These are phyloP conservation scores for Craterocephalus amniculus DNA, from an alignment of 2,797 vertebrate genomes.

Conservation along the genomic window DNA sequence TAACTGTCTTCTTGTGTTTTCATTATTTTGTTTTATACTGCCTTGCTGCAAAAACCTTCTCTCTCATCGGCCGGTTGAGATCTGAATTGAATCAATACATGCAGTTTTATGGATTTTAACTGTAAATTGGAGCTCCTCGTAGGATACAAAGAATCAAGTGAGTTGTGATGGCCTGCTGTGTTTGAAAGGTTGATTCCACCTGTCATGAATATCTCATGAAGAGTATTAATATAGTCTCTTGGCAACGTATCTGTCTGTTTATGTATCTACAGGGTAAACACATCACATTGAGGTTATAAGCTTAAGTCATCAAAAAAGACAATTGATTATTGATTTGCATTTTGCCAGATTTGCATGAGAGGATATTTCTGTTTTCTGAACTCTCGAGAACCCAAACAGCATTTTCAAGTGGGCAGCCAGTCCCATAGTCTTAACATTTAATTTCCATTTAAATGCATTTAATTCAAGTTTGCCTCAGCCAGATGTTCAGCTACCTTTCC, in stretches of 20 bases:
- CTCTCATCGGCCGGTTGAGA: not conserved
- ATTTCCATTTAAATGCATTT: not conserved
- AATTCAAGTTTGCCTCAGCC: not conserved
- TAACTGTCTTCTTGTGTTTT: not conserved
- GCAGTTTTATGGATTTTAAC: conserved; percentile 26
- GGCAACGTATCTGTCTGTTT: conserved; percentile 19
- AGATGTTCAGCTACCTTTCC: conserved; percentile 9
- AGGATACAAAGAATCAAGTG: conserved; percentile 36
- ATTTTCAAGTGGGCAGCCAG: not conserved
- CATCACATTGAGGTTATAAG: not conserved
- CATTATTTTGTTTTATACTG: not conserved
- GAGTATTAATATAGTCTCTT: conserved; percentile 49
- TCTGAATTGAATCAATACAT: not conserved
- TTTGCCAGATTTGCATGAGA: not conserved
- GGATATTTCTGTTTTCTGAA: not conserved
- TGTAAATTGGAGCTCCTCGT: conserved; percentile 25
- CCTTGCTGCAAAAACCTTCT: not conserved
- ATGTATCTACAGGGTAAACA: conserved; percentile 16
- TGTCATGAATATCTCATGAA: conserved; percentile 59
- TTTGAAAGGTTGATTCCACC: conserved; percentile 53
- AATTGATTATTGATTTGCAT: not conserved
- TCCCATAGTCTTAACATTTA: not conserved
- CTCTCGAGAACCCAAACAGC: not conserved
- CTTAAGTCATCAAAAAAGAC: not conserved
- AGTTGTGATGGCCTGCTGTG: conserved; percentile 44